A percentile compares a stretch with the other conserved stretches of the same genome.
phyloP scores from a whole-genome alignment of 2,888 invertebrate species.

The Megaustenia siamemsis region DNA sequence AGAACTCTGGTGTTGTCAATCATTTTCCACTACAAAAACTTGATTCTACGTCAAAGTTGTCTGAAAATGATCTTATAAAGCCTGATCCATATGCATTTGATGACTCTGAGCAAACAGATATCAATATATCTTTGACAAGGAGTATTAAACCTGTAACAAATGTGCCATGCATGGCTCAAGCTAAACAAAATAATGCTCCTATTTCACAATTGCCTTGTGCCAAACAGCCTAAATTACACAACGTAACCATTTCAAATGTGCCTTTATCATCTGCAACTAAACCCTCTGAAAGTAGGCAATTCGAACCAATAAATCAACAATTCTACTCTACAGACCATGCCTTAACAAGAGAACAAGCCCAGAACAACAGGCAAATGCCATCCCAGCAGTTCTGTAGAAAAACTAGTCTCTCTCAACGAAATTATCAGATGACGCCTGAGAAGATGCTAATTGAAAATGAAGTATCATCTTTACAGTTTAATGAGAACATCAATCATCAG shows the following conservation, averaged over 20 bases:
- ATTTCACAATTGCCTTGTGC: background rate
- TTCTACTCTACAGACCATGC: background rate
- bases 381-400: background rate
- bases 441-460: conserved; percentile 14
- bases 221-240: background rate
- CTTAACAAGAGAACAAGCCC: background rate
- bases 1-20: background rate
- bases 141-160: background rate
- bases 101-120: conserved; percentile 26
- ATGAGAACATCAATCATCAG: background rate
- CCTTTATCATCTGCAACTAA: background rate
- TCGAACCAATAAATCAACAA: background rate
- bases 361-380: background rate
- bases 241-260: background rate
- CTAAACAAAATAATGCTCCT: no score
- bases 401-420: background rate
- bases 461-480: background rate
- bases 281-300: no score
- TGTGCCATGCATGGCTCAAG: background rate
- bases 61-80: background rate
- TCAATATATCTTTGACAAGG: conserved; percentile 5
- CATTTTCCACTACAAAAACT: background rate
- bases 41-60: background rate
- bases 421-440: background rate
- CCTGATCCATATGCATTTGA: conserved; percentile 44